Evolutionary conservation across 2,797 vertebrate species (phyloP).

Genomic region (Myotis findleyi): DNA sequence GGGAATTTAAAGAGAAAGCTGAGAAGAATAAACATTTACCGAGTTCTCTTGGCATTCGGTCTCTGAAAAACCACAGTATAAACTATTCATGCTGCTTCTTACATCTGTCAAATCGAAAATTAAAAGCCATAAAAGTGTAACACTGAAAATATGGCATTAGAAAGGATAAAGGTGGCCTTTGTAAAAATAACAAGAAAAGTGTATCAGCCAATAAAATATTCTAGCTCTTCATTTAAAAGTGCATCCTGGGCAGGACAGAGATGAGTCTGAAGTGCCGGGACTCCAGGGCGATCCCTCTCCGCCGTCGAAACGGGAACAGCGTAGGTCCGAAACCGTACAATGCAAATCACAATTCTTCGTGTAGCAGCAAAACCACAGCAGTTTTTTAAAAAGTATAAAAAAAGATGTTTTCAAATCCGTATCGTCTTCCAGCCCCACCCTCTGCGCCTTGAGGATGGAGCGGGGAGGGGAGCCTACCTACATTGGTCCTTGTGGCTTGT

Average conservation of each 20-base stretch:
- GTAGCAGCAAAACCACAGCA: slow-evolving; percentile 93
- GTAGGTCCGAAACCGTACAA: slow-evolving; percentile 89
- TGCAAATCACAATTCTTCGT: slow-evolving; percentile 90
- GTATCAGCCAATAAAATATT: slow-evolving; percentile 93
- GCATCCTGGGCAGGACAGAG: slow-evolving; percentile 90
- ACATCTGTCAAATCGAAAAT: slow-evolving; percentile 91
- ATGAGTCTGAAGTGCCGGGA: slow-evolving; percentile 86
- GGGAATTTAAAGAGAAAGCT: slow-evolving; percentile 91
- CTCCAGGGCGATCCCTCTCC: slow-evolving; percentile 88
- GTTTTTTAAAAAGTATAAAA: slow-evolving; percentile 86
- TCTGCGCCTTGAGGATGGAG: slow-evolving; percentile 84
- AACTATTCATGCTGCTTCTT: slow-evolving; percentile 92
- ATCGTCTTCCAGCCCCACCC: slow-evolving; percentile 86
- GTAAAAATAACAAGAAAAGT: slow-evolving; percentile 92
- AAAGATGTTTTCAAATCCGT: slow-evolving; percentile 78
- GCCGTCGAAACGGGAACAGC: slow-evolving; percentile 86
- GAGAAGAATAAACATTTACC: slow-evolving; percentile 93
- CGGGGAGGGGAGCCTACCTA: slow-evolving; percentile 84
- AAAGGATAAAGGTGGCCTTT: slow-evolving; percentile 92
- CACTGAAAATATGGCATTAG: slow-evolving; percentile 92
- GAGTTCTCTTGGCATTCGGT: slow-evolving; percentile 92
- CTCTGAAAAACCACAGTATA: slow-evolving; percentile 92
- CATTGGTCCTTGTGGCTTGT: slow-evolving; percentile 89
- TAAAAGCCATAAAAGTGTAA: slow-evolving; percentile 92
- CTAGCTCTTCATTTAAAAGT: slow-evolving; percentile 92